phyloP scores from a whole-genome alignment of 2,113 vertebrate genomes.

The Aphyosemion australe region DNA sequence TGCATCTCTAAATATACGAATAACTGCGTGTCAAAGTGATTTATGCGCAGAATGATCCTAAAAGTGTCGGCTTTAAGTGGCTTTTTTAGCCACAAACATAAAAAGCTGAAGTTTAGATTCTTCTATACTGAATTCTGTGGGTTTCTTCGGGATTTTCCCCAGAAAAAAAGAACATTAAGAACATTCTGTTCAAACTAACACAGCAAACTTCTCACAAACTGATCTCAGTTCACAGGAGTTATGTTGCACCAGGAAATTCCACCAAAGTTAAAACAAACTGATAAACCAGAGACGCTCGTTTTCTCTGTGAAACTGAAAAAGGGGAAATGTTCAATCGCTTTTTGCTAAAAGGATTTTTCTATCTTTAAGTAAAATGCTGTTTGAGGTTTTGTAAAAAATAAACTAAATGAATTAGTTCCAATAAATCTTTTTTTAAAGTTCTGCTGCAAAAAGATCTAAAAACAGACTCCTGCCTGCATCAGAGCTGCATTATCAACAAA shows the following conservation, averaged over 20 bases:
- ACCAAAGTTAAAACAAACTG: neutral
- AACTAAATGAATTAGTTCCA: too few relatives aligned
- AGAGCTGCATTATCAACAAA: too few relatives aligned
- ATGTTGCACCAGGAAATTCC: constrained; percentile 29
- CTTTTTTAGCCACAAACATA: neutral
- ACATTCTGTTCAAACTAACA: constrained; percentile 26
- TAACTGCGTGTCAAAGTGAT: constrained; percentile 19
- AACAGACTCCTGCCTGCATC: too few relatives aligned
- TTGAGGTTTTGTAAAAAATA: too few relatives aligned
- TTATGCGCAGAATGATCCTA: neutral
- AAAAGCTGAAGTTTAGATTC: neutral
- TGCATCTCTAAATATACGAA: constrained; percentile 28
- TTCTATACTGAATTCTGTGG: constrained; percentile 8
- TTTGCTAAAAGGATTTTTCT: too few relatives aligned
- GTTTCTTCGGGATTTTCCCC: neutral
- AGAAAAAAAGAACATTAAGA: constrained; percentile 9
- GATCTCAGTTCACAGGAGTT: constrained; percentile 8
- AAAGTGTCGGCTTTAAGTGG: neutral
- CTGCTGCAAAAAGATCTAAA: too few relatives aligned
- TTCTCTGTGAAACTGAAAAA: too few relatives aligned
- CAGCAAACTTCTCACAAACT: constrained; percentile 22
- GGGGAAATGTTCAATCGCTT: too few relatives aligned
- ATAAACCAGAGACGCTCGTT: constrained; percentile 13
- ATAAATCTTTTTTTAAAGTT: too few relatives aligned
- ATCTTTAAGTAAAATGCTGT: too few relatives aligned